Base-by-base conservation (phyloP, 2,888 invertebrate species). In the Leucophenga montana region DNA sequence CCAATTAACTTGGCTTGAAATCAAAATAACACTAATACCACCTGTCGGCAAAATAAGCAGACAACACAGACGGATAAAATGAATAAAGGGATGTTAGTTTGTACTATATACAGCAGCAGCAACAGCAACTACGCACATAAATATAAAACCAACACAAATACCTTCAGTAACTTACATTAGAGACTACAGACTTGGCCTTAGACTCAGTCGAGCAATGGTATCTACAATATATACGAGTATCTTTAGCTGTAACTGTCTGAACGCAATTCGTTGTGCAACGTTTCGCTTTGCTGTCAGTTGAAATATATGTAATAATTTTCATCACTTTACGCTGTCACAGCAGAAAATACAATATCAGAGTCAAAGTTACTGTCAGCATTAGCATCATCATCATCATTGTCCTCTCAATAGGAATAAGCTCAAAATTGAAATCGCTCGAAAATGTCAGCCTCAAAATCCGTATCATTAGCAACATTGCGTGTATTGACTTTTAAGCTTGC, bases 1-100 rank as follows among this genome's bases (percentile, higher is more conserved):
- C 66, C 69, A 71, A 71, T 71, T 66, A 64, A 69, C 69, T 69
- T 68, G 66, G 56, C 57, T 66, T 62, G 68, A 66, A 69, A 56
- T 71, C 56, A 18, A 69, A 71, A 67, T 62, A 66, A 62, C 66
- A 64, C 64, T 69, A 69, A 69, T 69, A 48, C 66, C 66, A 66
- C 66, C 62, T 69, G 61, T 64, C 53, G 22, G 62, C 67, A 16
- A 6, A 54, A 20, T 22, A 31, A 53, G 27, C 8, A 16, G 27
- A 44, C 16, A 39, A 9, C 0, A n/a, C 33, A 61, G 16, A 33
- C 31, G 13, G 33, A 59, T 5, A 33, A 18, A 61, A 33, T 33
- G 11, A 20, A 20, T 3, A 18, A 18, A 11, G 18, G 53, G 11
- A 16, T 9, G 2, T 2, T 27, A 27, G 27, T 27, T 27, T 2